Evolutionary conservation across 2,113 vertebrate genomes (phyloP), one percentile per base, ranked within the genome.

Genomic region (Melanostigma gelatinosum): DNA sequence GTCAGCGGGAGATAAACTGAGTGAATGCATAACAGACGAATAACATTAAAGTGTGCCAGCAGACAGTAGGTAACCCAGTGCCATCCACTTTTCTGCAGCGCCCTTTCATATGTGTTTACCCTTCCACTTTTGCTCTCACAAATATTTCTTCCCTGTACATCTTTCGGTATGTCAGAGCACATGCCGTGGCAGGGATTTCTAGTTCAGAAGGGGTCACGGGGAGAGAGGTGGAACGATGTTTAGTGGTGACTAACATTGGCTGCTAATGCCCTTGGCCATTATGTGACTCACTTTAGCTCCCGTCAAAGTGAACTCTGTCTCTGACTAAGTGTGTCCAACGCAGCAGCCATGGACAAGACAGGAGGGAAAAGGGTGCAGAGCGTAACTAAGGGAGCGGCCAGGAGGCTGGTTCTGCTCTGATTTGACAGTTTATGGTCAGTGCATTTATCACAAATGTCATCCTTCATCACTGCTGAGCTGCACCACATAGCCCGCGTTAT

Each of bases 361-460:
- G 85, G 84, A 74, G 74, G 50, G 80, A 58, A 83, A 83, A 82
- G 81, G 75, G 83, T 81, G 87, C 71, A 72, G 69, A 86, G 79
- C 63, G 60, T 87, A 85, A 91, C 90, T 61, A 66, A n/a, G 68
- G 86, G 79, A 91, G 87, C 60, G 68, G 83, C 93, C 86, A 64
- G 77, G 65, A 87, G 93, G 88, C 82, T 85, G 82, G 77, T 82
- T 85, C 75, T 84, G 80, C 87, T 82, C 50, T 75, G 85, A 84
- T 91, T 89, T 91, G 92, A 93, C 91, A 88, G 85, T 94, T 94
- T 93, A 92, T 93, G 93, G 93, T 93, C 92, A 94, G 84, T 92
- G 92, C 91, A 76, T 94, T 94, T 93, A 94, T 93, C 93, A 91
- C 87, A 88, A 90, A 92, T 92, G 93, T 93, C 92, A 91, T 84